Evolutionary conservation across 2,113 vertebrate species (phyloP).

Genomic region (Corydoras sp.): DNA sequence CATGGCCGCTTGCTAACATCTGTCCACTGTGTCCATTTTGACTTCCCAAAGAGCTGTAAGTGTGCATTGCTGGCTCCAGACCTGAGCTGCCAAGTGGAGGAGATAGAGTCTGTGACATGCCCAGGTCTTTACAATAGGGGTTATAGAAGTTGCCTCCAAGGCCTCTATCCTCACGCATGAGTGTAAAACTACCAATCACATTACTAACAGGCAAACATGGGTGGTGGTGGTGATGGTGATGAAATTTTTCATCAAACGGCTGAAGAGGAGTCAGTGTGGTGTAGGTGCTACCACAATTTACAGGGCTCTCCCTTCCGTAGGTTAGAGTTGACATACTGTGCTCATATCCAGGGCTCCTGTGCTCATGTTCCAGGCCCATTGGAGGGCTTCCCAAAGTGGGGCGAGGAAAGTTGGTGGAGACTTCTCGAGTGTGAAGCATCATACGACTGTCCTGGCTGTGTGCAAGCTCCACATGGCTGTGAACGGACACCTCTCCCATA

Average conservation of each 20-base stretch:
- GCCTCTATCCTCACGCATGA: conserved; percentile 73
- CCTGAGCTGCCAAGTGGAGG: conserved; percentile 62
- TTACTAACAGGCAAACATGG: conserved; percentile 75
- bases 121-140: conserved; percentile 73
- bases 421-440: conserved; percentile 68
- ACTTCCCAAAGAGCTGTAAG: conserved; percentile 62
- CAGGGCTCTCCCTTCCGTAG: conserved; percentile 72
- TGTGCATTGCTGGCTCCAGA: conserved; percentile 63
- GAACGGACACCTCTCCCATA: conserved; percentile 71
- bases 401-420: conserved; percentile 69
- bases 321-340: conserved; percentile 70
- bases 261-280: conserved; percentile 75
- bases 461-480: conserved; percentile 68
- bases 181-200: conserved; percentile 76
- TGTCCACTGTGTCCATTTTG: conserved; percentile 58
- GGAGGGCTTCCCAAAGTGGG: conserved; percentile 65
- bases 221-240: conserved; percentile 69
- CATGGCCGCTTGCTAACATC: conserved; percentile 67
- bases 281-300: conserved; percentile 68
- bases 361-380: conserved; percentile 71
- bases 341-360: conserved; percentile 61
- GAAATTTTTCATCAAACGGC: conserved; percentile 76
- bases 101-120: conserved; percentile 67
- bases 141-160: conserved; percentile 74
- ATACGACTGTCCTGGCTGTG: conserved; percentile 68